These are phyloP conservation scores for Chionodraco myersi DNA, from an alignment of 2,113 vertebrate genomes.

Conservation along the genomic window DNA sequence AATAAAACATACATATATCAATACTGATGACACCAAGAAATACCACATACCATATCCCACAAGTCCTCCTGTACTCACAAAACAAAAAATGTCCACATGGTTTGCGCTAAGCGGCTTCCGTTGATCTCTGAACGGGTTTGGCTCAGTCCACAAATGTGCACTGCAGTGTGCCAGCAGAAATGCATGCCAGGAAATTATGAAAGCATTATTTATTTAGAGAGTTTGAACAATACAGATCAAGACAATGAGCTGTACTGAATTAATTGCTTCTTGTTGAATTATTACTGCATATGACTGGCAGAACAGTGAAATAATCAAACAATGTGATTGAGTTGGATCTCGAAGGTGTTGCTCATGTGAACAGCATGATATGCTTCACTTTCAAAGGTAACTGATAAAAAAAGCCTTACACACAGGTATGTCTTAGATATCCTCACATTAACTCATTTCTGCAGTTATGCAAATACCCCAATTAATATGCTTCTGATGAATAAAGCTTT, in stretches of 20 bases:
- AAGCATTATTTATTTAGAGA: constrained; percentile 58
- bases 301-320: constrained; percentile 58
- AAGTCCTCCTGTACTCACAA: not conserved
- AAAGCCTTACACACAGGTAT: constrained; percentile 33
- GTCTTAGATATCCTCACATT: constrained; percentile 38
- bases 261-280: constrained; percentile 57
- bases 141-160: constrained; percentile 37
- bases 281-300: constrained; percentile 36
- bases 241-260: constrained; percentile 60
- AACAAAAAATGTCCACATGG: not conserved
- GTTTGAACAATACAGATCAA: constrained; percentile 61
- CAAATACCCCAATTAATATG: constrained; percentile 67
- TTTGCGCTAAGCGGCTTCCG: not conserved
- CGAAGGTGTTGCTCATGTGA: constrained; percentile 19
- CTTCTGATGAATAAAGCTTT: constrained; percentile 44
- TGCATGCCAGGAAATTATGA: constrained; percentile 47
- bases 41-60: not conserved
- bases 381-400: constrained; percentile 45
- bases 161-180: constrained; percentile 25
- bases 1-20: constrained; percentile 5
- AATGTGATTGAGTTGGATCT: constrained; percentile 36
- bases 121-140: constrained; percentile 21
- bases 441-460: constrained; percentile 55
- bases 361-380: constrained; percentile 39
- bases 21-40: not conserved